Percentiles rank a stretch among this genome's conserved stretches.
Evolutionary conservation across 2,888 invertebrate genomes (phyloP).

Genomic region (Melanostoma mellinum): DNA sequence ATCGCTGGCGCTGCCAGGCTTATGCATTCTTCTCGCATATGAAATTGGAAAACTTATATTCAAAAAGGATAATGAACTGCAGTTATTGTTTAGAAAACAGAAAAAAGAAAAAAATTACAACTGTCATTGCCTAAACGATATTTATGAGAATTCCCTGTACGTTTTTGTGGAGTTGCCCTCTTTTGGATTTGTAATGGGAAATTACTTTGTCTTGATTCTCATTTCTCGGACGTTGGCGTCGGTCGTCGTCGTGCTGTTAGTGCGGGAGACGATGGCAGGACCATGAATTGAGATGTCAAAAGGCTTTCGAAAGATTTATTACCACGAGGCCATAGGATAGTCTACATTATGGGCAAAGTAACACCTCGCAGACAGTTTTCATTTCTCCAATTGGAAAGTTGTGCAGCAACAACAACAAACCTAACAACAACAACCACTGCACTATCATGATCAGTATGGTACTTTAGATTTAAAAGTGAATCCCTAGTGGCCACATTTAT

Average conservation of each 20-base stretch:
- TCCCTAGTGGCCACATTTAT: slow-evolving; percentile 47
- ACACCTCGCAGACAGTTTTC: slow-evolving; percentile 32
- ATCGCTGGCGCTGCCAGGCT: slow-evolving; percentile 21
- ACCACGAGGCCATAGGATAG: slow-evolving; percentile 36
- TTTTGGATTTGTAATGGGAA: slow-evolving; percentile 45
- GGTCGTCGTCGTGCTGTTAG: not conserved
- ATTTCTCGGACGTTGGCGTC: not conserved
- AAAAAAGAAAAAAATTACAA: slow-evolving; percentile 46
- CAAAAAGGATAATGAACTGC: slow-evolving; percentile 67
- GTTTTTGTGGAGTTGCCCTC: slow-evolving; percentile 31
- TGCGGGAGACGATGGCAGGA: slow-evolving; percentile 30
- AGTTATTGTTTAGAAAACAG: slow-evolving; percentile 39
- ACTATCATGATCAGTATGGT: slow-evolving; percentile 30
- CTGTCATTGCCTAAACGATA: slow-evolving; percentile 69
- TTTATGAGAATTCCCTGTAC: slow-evolving; percentile 59
- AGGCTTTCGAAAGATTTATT: slow-evolving; percentile 65
- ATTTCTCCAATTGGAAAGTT: slow-evolving; percentile 35
- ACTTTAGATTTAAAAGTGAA: slow-evolving; percentile 63
- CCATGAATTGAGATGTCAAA: slow-evolving; percentile 68
- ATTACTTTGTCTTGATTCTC: slow-evolving; percentile 55
- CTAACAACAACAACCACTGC: slow-evolving; percentile 28
- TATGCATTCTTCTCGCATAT: slow-evolving; percentile 38
- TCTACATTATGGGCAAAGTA: slow-evolving; percentile 29
- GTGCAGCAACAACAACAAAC: slow-evolving; percentile 8
- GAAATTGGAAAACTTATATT: slow-evolving; percentile 64